Percentiles rank a stretch among this genome's conserved stretches.
These are phyloP conservation scores for Tadarida brasiliensis DNA, from an alignment of 2,797 vertebrate species.

Conservation along the genomic window DNA sequence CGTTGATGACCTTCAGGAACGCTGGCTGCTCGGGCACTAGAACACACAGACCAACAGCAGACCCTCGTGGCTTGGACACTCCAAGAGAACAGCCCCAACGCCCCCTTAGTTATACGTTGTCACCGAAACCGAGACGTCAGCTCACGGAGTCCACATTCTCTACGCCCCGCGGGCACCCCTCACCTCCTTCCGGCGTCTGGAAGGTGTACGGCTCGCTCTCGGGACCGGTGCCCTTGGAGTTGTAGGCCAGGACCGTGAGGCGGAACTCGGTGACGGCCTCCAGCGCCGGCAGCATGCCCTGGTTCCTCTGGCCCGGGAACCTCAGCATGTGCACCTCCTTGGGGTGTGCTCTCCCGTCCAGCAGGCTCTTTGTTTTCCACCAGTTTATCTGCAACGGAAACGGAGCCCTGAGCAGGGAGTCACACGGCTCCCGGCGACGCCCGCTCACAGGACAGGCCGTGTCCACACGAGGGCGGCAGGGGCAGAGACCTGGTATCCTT, in stretches of 20 bases:
- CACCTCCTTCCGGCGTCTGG: slow-evolving; percentile 98
- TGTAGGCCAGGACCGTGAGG: slow-evolving; percentile 95
- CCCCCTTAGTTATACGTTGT: no score
- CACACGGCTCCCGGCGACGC: no score
- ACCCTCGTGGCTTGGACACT: not conserved
- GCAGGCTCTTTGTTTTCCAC: slow-evolving; percentile 94
- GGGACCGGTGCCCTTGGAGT: slow-evolving; percentile 94
- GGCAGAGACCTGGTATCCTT: slow-evolving; percentile 94
- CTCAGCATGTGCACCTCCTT: slow-evolving; percentile 91
- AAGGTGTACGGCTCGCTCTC: slow-evolving; percentile 93
- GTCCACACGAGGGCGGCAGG: accelerated
- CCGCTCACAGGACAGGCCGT: accelerated
- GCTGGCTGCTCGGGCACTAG: slow-evolving; percentile 94
- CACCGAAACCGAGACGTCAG: not conserved
- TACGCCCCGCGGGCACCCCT: not conserved
- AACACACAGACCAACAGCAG: slow-evolving; percentile 67
- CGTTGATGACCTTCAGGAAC: slow-evolving; percentile 92
- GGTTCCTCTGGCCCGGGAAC: slow-evolving; percentile 91
- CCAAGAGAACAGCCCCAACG: accelerated
- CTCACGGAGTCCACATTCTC: not conserved
- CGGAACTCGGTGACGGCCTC: slow-evolving; percentile 95
- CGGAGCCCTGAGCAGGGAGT: not conserved
- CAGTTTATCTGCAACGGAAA: slow-evolving; percentile 92
- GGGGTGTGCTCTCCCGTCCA: slow-evolving; percentile 91
- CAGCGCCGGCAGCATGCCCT: slow-evolving; percentile 91